phyloP scores from a whole-genome alignment of 2,888 invertebrate genomes.

The Myathropa florea region DNA sequence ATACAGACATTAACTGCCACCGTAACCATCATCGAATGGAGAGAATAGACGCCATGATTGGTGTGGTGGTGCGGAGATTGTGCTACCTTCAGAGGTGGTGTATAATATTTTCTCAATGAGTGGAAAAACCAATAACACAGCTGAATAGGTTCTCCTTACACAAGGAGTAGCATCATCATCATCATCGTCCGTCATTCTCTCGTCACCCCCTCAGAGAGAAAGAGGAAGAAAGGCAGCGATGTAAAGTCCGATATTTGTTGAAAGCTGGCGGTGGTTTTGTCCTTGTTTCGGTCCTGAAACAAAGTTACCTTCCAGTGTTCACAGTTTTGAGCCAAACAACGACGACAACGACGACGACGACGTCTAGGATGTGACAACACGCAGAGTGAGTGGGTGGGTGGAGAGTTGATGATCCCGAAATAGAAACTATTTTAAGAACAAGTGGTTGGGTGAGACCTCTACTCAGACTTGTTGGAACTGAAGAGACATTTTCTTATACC shows the following conservation, averaged over 20 bases:
- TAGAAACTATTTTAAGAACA: constrained; percentile 45
- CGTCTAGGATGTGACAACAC: not conserved
- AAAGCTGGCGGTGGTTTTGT: constrained; percentile 33
- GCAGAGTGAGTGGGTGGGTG: not conserved
- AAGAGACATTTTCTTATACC: no score
- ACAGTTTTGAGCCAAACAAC: no score
- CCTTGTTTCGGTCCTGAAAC: constrained; percentile 39
- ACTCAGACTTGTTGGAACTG: not conserved
- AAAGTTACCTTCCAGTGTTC: constrained; percentile 26
- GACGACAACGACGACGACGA: not conserved
- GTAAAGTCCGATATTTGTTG: constrained; percentile 26
- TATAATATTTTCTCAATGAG: constrained; percentile 66
- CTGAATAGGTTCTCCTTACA: constrained; percentile 49
- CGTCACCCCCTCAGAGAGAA: not conserved
- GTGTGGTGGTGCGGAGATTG: not conserved
- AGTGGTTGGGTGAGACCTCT: not conserved
- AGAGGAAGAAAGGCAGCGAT: not conserved
- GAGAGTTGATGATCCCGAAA: constrained; percentile 14
- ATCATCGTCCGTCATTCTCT: constrained; percentile 11
- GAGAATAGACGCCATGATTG: not conserved
- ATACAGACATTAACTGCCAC: constrained; percentile 65
- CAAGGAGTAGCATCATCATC: constrained; percentile 14
- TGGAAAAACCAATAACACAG: constrained; percentile 68
- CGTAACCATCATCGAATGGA: not conserved
- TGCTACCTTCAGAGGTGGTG: not conserved